phyloP scores from a whole-genome alignment of 2,888 invertebrate species.

The Apoda limacodes region DNA sequence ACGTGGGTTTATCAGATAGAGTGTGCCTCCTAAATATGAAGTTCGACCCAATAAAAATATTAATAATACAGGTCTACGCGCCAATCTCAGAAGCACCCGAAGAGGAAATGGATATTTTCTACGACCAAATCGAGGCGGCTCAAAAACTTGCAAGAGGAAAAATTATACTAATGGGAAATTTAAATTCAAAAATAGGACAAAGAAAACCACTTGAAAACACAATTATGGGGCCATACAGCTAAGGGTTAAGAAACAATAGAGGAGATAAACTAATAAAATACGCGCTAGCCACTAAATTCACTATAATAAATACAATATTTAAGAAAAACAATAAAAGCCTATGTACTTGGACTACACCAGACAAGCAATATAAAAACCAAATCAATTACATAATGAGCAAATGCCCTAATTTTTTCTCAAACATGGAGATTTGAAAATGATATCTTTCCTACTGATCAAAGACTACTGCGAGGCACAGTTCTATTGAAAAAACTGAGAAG shows the following conservation, averaged over 20 bases:
- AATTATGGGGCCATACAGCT: conserved; percentile 11
- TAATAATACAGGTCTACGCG: conserved; percentile 15
- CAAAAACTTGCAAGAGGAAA: conserved; percentile 1
- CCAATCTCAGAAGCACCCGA: conserved; percentile 9
- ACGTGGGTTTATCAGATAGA: conserved; percentile 16
- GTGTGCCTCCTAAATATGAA: conserved; percentile 14
- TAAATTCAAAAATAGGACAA: conserved; percentile 12
- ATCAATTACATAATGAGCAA: no score
- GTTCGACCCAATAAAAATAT: conserved; percentile 3
- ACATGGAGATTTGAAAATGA: no score
- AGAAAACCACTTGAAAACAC: conserved; percentile 10
- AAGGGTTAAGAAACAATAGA: conserved; percentile 12
- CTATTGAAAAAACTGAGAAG: no score
- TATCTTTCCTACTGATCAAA: conserved; percentile 3
- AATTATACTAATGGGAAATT: conserved; percentile 8
- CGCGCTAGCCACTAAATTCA: no score
- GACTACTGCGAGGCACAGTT: conserved; percentile 4
- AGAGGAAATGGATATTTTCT: conserved; percentile 6
- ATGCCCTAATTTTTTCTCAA: no score
- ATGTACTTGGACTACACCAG: no score
- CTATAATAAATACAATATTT: no score
- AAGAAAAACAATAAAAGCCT: no score
- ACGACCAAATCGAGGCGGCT: conserved; percentile 8
- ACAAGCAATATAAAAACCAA: no score
- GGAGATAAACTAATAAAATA: conserved; percentile 19